phyloP scores from a whole-genome alignment of 2,888 invertebrate genomes.

The Bibio marci region DNA sequence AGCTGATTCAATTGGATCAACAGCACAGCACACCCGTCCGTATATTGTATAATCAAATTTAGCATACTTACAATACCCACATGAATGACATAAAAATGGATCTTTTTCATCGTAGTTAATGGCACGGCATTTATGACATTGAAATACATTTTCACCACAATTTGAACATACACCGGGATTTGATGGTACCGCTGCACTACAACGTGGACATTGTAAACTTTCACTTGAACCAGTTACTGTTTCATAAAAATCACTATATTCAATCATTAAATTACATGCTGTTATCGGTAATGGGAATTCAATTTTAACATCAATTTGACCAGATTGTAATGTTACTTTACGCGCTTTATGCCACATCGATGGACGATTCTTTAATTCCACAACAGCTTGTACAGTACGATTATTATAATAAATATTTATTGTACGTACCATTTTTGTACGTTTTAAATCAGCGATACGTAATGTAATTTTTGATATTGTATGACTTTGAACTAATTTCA shows the following conservation, averaged over 20 bases:
- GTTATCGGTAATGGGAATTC: constrained; percentile 95
- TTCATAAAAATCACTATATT: constrained; percentile 95
- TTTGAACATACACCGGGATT: constrained; percentile 87
- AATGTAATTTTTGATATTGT: constrained; percentile 88
- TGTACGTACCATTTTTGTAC: constrained; percentile 92
- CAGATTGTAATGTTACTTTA: constrained; percentile 72
- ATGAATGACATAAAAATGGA: constrained; percentile 95
- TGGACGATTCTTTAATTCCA: constrained; percentile 92
- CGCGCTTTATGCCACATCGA: constrained; percentile 96
- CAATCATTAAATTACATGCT: constrained; percentile 96
- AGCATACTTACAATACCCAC: constrained; percentile 98
- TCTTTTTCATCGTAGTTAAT: constrained; percentile 99
- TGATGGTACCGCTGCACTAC: constrained; percentile 91
- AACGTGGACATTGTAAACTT: constrained; percentile 87
- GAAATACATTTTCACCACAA: constrained; percentile 91
- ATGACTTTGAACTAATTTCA: constrained; percentile 88
- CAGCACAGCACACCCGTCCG: constrained; percentile 85
- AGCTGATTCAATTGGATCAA: constrained; percentile 93
- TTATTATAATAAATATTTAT: constrained; percentile 96
- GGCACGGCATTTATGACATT: constrained; percentile 96
- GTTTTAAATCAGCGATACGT: constrained; percentile 85
- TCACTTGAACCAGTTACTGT: constrained; percentile 86
- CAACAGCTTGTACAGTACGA: constrained; percentile 87
- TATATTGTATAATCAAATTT: constrained; percentile 92
- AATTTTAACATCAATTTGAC: constrained; percentile 89